Evolutionary conservation across 2,797 vertebrate species (phyloP), one percentile per base, ranked within the genome.

Genomic region (Leucoraja ocellata): DNA sequence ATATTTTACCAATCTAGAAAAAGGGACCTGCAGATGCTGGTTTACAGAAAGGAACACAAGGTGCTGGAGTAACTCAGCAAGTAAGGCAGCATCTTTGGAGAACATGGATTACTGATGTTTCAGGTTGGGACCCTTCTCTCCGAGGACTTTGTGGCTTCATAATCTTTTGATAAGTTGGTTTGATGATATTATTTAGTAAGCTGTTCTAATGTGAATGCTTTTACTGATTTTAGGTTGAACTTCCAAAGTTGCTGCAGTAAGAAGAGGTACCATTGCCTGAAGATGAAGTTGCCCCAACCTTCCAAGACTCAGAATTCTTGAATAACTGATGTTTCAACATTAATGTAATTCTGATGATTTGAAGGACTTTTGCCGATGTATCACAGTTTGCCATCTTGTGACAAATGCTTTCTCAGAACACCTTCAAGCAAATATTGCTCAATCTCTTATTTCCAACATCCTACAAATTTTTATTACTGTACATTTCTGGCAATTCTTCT

Each of bases 161-260:
- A 80, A 80, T 25, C 54, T 58, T 88, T 88, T 16, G 68, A 78
- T 61, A 76, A n/a, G 13, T 18, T 23, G 63, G 21, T 90, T 71
- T 88, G 13, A 46, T 90, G 28, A 73, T 63, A 93, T 63, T 58
- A 36, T 91, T 28, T 28, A 78, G 1, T 73, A 32, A 65, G 54
- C 71, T 65, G 58, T 25, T 25, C 14, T 73, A 77, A 28, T n/a
- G 28, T 0, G 79, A 14, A 3, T 91, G 7, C 21, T 74, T 93
- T 81, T 63, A 39, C 32, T 95, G 79, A 94, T 25, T 93, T 61
- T 95, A 97, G 97, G 97, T 97, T 94, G 96, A 96, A 88, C 95
- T 97, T 77, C 97, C 96, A 23, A 97, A 97, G 93, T 95, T 97
- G 94, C 95, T 97, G 94, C 96, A 96, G 94, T 97, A 96, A 94